Conservation (phyloP, 2,113 vertebrate genomes). For the Oceanodroma tethys region DNA sequence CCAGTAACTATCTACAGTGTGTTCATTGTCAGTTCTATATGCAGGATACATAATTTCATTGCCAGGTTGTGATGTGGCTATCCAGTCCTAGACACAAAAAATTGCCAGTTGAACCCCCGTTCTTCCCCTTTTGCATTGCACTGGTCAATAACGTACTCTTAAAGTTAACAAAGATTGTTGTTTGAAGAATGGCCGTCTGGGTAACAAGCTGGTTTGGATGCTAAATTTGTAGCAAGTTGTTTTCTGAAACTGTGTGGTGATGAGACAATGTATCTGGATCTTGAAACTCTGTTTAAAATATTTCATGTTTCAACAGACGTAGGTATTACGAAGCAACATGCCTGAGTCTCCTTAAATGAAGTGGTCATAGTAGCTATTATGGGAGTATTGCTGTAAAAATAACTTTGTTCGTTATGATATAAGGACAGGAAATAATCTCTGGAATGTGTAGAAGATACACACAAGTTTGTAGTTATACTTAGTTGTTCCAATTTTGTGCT, state of each 20-base stretch:
- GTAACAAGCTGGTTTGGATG: background rate
- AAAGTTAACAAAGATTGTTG: background rate
- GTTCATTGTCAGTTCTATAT: background rate
- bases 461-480: background rate
- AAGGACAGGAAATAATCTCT: background rate
- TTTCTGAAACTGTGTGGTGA: background rate
- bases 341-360: background rate
- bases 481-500: background rate
- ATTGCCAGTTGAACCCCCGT: background rate
- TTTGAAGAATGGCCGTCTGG: background rate
- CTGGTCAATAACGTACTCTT: background rate
- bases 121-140: background rate
- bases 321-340: background rate
- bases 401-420: background rate
- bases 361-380: background rate
- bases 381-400: background rate
- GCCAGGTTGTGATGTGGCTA: background rate
- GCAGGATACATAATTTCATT: background rate
- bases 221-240: background rate
- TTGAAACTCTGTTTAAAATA: background rate
- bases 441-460: background rate
- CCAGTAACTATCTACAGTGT: background rate
- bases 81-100: background rate
- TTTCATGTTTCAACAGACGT: background rate
- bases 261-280: background rate